Evolutionary conservation across 1,140 invertebrate genomes (phyloP), one percentile per base, ranked within the genome.

Genomic region (Ceratosolen solmsi): DNA sequence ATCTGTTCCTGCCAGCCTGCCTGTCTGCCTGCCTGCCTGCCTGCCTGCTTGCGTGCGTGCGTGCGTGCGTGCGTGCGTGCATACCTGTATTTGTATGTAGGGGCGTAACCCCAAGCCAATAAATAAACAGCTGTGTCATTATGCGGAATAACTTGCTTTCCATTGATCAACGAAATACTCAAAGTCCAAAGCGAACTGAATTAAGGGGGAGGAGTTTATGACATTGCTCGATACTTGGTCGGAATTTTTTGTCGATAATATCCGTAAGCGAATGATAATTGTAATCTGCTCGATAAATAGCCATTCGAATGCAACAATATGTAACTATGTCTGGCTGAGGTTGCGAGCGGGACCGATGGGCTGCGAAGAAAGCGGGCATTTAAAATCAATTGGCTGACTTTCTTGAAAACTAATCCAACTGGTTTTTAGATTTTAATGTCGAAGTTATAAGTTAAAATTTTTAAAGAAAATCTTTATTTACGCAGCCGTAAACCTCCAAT

Each of bases 391-490:
- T 2, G 58, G 8, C 63, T 1, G 15, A n/a, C 36, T 38, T 68
- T 38, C 20, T 17, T 38, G 30, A 22, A 68, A 33, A 38, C 33
- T 68, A 38, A 38, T 68, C 63, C 33, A 20, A 68, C 33, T 38
- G 63, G 20, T 68, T 68, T n/a, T 68, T 20, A 25, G 4, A 38
- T 38, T 68, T 68, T n/a, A 38, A 65, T 68, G 20, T 38, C 11
- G 17, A 3, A 4, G 11, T 9, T 36, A 36, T 36, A 36, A 36
- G 33, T 27, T 65, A 36, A 17, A 65, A n/a, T 38, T 8, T 38
- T 68, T 38, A 68, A 68, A 68, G 63, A 68, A 36, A 68, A 68
- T 38, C 63, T 68, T 68, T 38, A 68, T 68, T 38, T 38, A 68
- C 63, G 63, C 27, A 20, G 20, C 8, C 17, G 33, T 68, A 38